Evolutionary conservation across 2,888 invertebrate genomes (phyloP).

Genomic region (Chelonus formosanus): DNA sequence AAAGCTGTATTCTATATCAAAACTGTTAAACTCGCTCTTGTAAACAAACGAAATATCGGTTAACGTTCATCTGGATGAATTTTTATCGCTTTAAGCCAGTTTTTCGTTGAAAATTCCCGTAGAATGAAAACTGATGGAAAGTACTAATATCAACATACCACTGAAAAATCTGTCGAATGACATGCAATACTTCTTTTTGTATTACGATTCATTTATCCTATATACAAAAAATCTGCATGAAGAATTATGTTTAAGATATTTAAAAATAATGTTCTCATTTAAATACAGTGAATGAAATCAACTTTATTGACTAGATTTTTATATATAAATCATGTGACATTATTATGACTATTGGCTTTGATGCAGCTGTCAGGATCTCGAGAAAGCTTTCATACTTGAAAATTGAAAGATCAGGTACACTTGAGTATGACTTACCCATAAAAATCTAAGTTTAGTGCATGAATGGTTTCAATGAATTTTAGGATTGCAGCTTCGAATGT

Average conservation of each 20-base stretch:
- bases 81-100: conserved; percentile 16
- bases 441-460: no score
- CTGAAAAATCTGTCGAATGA: conserved; percentile 21
- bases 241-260: no score
- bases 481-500: no score
- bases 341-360: not conserved
- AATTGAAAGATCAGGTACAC: not conserved
- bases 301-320: conserved; percentile 1
- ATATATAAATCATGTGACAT: not conserved
- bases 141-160: conserved; percentile 34
- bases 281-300: not conserved
- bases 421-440: not conserved
- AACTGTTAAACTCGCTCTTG: not conserved
- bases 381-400: conserved; percentile 1
- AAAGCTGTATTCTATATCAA: no score
- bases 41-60: conserved; percentile 21
- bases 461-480: no score
- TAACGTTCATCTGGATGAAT: conserved; percentile 11
- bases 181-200: conserved; percentile 2
- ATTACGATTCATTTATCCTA: not conserved
- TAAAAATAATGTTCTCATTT: no score
- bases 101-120: conserved; percentile 12
- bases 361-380: conserved; percentile 1
- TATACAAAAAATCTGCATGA: not conserved
- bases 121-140: conserved; percentile 34